phyloP scores from a whole-genome alignment of 2,888 invertebrate species.

The Sisyra terminalis region DNA sequence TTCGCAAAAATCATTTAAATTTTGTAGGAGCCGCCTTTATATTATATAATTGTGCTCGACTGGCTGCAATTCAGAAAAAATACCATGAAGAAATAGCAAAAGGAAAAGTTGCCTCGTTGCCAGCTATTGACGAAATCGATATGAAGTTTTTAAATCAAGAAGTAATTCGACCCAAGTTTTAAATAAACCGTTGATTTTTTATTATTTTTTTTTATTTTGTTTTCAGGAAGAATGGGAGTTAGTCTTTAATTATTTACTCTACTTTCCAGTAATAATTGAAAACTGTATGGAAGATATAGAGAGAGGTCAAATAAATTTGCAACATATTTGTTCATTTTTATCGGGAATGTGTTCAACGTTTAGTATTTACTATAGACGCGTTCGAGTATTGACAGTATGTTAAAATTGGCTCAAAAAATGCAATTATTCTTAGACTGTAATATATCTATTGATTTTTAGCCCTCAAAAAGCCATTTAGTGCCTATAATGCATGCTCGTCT shows the following conservation, averaged over 20 bases:
- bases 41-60: conserved; percentile 60
- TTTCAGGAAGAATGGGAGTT: conserved; percentile 65
- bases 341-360: conserved; percentile 44
- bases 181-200: no score
- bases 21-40: conserved; percentile 53
- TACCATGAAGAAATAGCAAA: conserved; percentile 37
- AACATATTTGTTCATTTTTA: conserved; percentile 46
- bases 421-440: no score
- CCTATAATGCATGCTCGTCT: conserved; percentile 51
- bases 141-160: conserved; percentile 44
- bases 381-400: conserved; percentile 51
- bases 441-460: no score
- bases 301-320: conserved; percentile 38
- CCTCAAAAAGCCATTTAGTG: conserved; percentile 46
- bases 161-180: conserved; percentile 26
- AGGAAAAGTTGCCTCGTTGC: conserved; percentile 42
- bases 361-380: conserved; percentile 57
- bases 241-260: conserved; percentile 46
- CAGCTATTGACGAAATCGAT: conserved; percentile 38
- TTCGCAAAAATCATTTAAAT: conserved; percentile 11
- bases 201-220: conserved; percentile 13
- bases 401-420: conserved; percentile 41
- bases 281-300: conserved; percentile 32
- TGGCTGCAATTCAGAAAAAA: conserved; percentile 45
- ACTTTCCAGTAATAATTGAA: conserved; percentile 41